These are phyloP conservation scores for Drosophila merina DNA, from an alignment of 2,888 invertebrate genomes.

Conservation along the genomic window DNA sequence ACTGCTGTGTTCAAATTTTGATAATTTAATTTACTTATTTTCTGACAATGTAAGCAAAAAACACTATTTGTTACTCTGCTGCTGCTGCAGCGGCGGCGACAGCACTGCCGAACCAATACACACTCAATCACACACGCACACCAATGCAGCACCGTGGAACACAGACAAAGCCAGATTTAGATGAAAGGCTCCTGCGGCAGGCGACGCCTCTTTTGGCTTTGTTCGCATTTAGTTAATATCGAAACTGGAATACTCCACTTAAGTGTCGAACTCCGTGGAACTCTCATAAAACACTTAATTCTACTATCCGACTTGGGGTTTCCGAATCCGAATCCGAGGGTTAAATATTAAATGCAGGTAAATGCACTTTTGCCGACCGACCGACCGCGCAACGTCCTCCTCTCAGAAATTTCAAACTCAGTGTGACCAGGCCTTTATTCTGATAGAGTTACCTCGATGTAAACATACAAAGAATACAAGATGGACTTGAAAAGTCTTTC, in stretches of 20 bases:
- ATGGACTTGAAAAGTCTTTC: neutral
- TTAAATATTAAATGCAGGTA: constrained; percentile 53
- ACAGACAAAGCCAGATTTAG: constrained; percentile 74
- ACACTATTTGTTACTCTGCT: constrained; percentile 50
- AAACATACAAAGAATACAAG: neutral
- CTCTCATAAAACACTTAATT: neutral
- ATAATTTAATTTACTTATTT: constrained; percentile 30
- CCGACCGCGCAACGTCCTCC: constrained; percentile 3
- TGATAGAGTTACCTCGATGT: neutral
- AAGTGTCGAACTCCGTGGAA: neutral
- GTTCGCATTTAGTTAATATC: constrained; percentile 8
- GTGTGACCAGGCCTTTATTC: neutral
- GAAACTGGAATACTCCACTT: neutral
- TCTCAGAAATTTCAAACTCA: neutral
- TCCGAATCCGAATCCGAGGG: constrained; percentile 38
- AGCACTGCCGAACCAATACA: constrained; percentile 58
- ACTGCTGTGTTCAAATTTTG: constrained; percentile 53
- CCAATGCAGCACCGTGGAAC: constrained; percentile 41
- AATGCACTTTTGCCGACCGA: constrained; percentile 57
- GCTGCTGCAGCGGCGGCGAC: constrained; percentile 52
- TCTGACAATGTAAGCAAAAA: constrained; percentile 71
- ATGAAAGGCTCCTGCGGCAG: constrained; percentile 61
- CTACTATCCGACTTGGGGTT: neutral
- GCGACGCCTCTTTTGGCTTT: constrained; percentile 49
- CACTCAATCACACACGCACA: constrained; percentile 35